Evolutionary conservation across 2,888 invertebrate species (phyloP), one percentile per base, ranked within the genome.

Genomic region (Caenorhabditis sp.): DNA sequence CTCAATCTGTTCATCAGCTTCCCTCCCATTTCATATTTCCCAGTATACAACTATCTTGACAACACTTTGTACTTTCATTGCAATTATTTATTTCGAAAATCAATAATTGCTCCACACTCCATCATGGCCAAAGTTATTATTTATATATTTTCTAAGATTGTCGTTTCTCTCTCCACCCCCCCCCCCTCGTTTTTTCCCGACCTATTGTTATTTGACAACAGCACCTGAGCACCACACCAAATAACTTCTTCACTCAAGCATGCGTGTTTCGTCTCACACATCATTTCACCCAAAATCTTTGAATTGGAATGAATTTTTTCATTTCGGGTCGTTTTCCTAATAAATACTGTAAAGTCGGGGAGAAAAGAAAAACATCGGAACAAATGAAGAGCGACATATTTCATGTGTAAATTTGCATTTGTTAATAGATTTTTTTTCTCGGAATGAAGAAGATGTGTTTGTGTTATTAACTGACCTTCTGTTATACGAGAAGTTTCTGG

Each of bases 231-330:
- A 31, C 31, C 31, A 31, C 31, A 31, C 31, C 57, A 59, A 63
- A 72, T 72, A 67, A 72, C 72, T 72, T 67, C 72, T 72, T 62
- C 55, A 70, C 58, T 66, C 49, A 60, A 66, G 71, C 72, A 72
- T 67, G 72, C 63, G 57, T 67, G 58, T 53, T 60, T 61, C 58
- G 66, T 67, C 72, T 72, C 67, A 72, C 72, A 72, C 72, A 72
- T 72, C 72, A 72, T 72, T 67, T 72, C 55, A 55, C 55, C 24
- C 17, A 26, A 53, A 21, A 53, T 53, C 43, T 43, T 43, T 43
- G 43, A 53, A 53, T 53, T 23, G 53, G 23, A 53, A 21, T 23
- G 12, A 53, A 23, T 53, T 53, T 53, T 23, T 43, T 43, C 10
- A 17, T 17, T 43, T 3, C 12, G 43, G 17, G 3, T 53, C 8